Evolutionary conservation across 2,113 vertebrate species (phyloP).

Genomic region (Aphyosemion australe): DNA sequence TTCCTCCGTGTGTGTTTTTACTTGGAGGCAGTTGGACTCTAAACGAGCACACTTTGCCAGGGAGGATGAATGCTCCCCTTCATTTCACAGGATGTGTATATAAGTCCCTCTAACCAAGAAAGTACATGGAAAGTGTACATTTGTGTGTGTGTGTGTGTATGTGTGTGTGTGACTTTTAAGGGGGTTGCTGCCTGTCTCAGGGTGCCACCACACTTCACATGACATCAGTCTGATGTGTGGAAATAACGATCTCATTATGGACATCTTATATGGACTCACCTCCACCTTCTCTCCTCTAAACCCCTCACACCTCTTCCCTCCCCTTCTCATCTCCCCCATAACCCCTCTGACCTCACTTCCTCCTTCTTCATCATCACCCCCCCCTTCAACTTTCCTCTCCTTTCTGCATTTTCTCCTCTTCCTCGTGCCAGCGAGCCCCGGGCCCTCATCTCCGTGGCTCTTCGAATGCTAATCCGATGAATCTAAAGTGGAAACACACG

Average conservation of each 20-base stretch:
- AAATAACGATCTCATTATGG: constrained; percentile 83
- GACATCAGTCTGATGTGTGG: constrained; percentile 78
- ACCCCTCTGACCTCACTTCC: constrained; percentile 57
- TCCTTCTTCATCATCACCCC: constrained; percentile 45
- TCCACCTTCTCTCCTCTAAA: constrained; percentile 23
- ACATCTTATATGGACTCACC: constrained; percentile 44
- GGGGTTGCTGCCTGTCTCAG: constrained; percentile 47
- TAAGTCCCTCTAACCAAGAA: constrained; percentile 68
- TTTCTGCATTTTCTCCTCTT: constrained; percentile 32
- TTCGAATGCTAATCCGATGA: constrained; percentile 67
- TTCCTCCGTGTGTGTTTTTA: constrained; percentile 77
- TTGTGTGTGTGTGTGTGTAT: no score
- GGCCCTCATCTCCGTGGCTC: constrained; percentile 48
- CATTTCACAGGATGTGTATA: constrained; percentile 77
- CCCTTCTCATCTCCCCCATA: constrained; percentile 25
- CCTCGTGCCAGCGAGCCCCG: constrained; percentile 44
- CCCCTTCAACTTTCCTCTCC: constrained; percentile 26
- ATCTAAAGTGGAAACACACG: constrained; percentile 72
- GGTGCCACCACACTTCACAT: constrained; percentile 73
- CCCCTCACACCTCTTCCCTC: neutral
- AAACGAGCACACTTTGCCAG: constrained; percentile 77
- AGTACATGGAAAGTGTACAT: constrained; percentile 61
- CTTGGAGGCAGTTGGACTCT: constrained; percentile 75
- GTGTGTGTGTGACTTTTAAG: constrained; percentile 19
- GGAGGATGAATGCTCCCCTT: constrained; percentile 80